A percentile compares a stretch with the other conserved stretches of the same genome.
These are phyloP conservation scores for Metallyticus violacea DNA, from an alignment of 2,888 invertebrate genomes.

Conservation along the genomic window DNA sequence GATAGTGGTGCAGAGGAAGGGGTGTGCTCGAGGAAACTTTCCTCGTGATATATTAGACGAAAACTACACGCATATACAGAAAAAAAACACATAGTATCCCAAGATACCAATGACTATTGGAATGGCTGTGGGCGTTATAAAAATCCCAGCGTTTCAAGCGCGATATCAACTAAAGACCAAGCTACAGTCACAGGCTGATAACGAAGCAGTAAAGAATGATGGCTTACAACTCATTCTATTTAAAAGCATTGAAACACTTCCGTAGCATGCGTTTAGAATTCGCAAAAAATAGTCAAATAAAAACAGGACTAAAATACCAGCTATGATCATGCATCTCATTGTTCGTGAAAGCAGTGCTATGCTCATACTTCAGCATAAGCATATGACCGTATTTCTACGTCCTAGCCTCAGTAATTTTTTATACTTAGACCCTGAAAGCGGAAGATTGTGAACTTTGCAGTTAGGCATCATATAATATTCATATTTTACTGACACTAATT, in stretches of 20 bases:
- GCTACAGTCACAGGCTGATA: not conserved
- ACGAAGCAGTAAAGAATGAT: not conserved
- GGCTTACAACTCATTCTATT: not conserved
- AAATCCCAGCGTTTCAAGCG: not conserved
- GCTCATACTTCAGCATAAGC: no score
- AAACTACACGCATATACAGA: not conserved
- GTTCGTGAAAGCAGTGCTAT: no score
- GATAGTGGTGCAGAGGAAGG: not conserved
- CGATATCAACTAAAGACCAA: not conserved
- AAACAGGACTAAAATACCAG: no score
- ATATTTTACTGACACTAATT: no score
- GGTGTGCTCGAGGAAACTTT: not conserved
- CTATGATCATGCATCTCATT: no score
- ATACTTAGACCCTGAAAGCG: no score
- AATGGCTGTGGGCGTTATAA: not conserved
- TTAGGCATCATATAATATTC: no score
- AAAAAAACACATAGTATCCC: not conserved
- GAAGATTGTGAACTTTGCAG: no score
- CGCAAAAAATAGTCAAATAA: not conserved
- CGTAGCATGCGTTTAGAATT: not conserved
- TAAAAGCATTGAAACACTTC: not conserved
- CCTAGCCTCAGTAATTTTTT: no score
- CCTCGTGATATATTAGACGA: not conserved
- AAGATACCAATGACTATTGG: not conserved
- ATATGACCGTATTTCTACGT: no score